Percentiles rank a stretch among this genome's conserved stretches.
Evolutionary conservation across 2,888 invertebrate genomes (phyloP).

Genomic region (Cordilura impudica): DNA sequence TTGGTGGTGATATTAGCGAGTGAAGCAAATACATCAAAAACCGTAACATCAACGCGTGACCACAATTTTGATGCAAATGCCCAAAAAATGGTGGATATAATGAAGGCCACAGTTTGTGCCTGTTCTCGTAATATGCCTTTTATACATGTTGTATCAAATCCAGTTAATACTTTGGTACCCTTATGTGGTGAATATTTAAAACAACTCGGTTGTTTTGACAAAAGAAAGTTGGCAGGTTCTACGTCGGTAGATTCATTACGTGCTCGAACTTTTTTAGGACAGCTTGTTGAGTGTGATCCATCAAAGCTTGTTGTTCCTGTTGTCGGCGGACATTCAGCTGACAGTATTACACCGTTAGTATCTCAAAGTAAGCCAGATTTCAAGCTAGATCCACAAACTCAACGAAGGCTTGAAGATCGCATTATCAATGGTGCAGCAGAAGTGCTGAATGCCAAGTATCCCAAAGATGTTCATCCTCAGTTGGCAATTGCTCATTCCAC

Average conservation of each 20-base stretch:
- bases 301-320: conserved; percentile 90
- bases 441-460: conserved; percentile 92
- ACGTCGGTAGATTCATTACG: conserved; percentile 97
- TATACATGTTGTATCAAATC: conserved; percentile 90
- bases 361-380: conserved; percentile 91
- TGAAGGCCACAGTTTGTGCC: conserved; percentile 84
- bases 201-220: conserved; percentile 86
- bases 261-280: conserved; percentile 93
- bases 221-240: conserved; percentile 93
- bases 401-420: conserved; percentile 87
- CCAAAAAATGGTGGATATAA: conserved; percentile 91
- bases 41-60: conserved; percentile 94
- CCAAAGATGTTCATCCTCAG: conserved; percentile 97
- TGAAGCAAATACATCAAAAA: conserved; percentile 93
- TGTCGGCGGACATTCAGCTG: conserved; percentile 97
- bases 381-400: conserved; percentile 87
- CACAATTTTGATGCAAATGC: conserved; percentile 98
- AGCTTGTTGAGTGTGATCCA: conserved; percentile 89
- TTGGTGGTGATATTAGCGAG: conserved; percentile 97
- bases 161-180: conserved; percentile 97
- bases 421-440: conserved; percentile 99
- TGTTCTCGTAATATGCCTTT: conserved; percentile 80
- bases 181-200: conserved; percentile 95
- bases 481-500: conserved; percentile 98
- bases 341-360: conserved; percentile 96